These are phyloP conservation scores for Elephas maximus DNA, from an alignment of 2,113 vertebrate genomes.

Conservation along the genomic window DNA sequence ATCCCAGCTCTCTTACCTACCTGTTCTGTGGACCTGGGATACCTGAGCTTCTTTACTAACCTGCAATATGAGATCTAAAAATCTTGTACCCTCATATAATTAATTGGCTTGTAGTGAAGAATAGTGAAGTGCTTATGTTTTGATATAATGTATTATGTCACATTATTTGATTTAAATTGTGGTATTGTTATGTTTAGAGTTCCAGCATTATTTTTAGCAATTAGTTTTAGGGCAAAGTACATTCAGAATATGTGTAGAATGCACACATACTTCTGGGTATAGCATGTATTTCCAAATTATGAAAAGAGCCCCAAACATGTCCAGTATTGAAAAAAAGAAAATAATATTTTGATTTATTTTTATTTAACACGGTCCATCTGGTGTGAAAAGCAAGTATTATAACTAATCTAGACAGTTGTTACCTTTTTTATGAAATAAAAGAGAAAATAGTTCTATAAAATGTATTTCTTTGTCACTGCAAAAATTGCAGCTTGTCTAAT, in stretches of 20 bases:
- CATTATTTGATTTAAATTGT: conserved; percentile 5
- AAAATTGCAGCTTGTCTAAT: background rate
- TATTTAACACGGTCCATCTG: background rate
- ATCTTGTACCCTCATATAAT: background rate
- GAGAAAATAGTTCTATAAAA: background rate
- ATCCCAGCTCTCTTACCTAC: background rate
- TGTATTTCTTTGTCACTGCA: background rate
- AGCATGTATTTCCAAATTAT: background rate
- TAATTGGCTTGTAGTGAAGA: background rate
- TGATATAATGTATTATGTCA: background rate
- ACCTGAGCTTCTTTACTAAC: background rate
- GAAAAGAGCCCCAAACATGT: background rate
- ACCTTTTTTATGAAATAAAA: background rate
- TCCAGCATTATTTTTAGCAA: background rate
- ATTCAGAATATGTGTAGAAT: background rate
- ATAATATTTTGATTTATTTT: conserved; percentile 1
- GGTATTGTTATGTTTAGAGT: background rate
- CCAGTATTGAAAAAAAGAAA: background rate
- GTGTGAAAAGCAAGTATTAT: background rate
- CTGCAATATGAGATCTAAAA: background rate
- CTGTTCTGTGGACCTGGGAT: background rate
- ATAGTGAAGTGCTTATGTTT: background rate
- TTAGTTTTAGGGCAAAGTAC: background rate
- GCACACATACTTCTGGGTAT: background rate
- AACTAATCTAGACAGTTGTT: background rate